Evolutionary conservation across 2,888 invertebrate genomes (phyloP), one percentile per base, ranked within the genome.

Genomic region (Aphodius sticticus): DNA sequence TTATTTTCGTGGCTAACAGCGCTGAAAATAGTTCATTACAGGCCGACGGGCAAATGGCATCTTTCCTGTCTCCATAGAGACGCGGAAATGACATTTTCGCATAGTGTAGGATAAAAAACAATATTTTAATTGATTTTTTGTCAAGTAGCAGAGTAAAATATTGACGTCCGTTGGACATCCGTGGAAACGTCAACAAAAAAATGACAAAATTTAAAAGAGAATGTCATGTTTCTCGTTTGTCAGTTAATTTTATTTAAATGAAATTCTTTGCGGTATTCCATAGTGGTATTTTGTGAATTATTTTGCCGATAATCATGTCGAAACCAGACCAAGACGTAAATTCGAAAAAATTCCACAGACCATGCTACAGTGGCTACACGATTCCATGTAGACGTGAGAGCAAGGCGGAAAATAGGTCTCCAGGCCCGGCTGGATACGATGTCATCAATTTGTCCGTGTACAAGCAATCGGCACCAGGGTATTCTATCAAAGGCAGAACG

Each of bases 391-490:
- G 74, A 74, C 35, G 74, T 9, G 74, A 74, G 7, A 37, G 37
- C n/a, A 74, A 74, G 36, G n/a, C 36, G 6, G n/a, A 35, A 9
- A 74, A 74, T 74, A 74, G 74, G 37, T 74, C 74, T 26, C 74
- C 74, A 74, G 74, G 74, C 35, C 74, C 74, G n/a, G 74, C 74
- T 35, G 74, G 74, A 26, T 74, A 74, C 36, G 74, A 74, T 14
- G 35, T 35, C 74, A 74, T 74, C n/a, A 74, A 74, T 12, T 74
- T 74, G n/a, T 26, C 16, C 6, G 74, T 74, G 35, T 74, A 74
- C 37, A 74, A 74, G 37, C 35, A 37, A 9, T 26, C 74, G 15
- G 16, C 74, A 35, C 74, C 74, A n/a, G 74, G 74, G 37, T 74
- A 74, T 35, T 74, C 74, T 35, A 74, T 74, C 37, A 37, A 37